Percentiles rank a stretch among this genome's conserved stretches.
Evolutionary conservation across 2,797 vertebrate genomes (phyloP).

Genomic region (Zenarchopterus dispar): DNA sequence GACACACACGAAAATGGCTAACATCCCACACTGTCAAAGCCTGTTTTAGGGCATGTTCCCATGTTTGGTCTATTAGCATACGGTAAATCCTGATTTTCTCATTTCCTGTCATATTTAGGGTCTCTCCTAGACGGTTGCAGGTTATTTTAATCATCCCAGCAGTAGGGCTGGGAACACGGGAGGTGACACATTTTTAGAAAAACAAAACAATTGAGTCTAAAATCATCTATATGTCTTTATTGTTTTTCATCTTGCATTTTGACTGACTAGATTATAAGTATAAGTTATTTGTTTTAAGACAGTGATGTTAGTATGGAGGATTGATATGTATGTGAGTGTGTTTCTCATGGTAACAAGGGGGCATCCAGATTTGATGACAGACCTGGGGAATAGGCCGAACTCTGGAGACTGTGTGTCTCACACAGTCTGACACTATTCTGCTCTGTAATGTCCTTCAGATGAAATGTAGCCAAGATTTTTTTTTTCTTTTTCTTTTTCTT

Average conservation of each 20-base stretch:
- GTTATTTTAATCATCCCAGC: slow-evolving; percentile 41
- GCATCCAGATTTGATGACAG: slow-evolving; percentile 68
- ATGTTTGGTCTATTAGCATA: slow-evolving; percentile 40
- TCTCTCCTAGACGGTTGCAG: slow-evolving; percentile 46
- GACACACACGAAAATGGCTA: slow-evolving; percentile 41
- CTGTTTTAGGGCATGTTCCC: slow-evolving; percentile 45
- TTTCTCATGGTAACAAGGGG: slow-evolving; percentile 51
- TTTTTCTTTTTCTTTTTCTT: slow-evolving; percentile 1
- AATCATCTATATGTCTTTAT: slow-evolving; percentile 16
- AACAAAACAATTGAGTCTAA: slow-evolving; percentile 8
- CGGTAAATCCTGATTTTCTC: slow-evolving; percentile 58
- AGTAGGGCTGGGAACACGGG: slow-evolving; percentile 4
- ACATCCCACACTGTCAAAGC: slow-evolving; percentile 30
- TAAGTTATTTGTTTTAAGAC: slow-evolving; percentile 25
- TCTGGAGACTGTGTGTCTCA: slow-evolving; percentile 75
- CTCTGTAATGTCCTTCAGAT: slow-evolving; percentile 74
- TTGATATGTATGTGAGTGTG: slow-evolving; percentile 15
- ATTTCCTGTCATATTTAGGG: slow-evolving; percentile 37
- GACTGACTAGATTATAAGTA: slow-evolving; percentile 48
- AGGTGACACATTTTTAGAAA: slow-evolving; percentile 7
- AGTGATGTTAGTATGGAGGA: slow-evolving; percentile 21
- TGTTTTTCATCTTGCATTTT: slow-evolving; percentile 43
- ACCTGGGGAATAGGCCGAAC: slow-evolving; percentile 62
- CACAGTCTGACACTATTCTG: slow-evolving; percentile 74
- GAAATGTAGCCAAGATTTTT: slow-evolving; percentile 56